Percentiles rank a stretch among this genome's conserved stretches.
phyloP scores from a whole-genome alignment of 2,888 invertebrate genomes.

The Mythimna loreyi region DNA sequence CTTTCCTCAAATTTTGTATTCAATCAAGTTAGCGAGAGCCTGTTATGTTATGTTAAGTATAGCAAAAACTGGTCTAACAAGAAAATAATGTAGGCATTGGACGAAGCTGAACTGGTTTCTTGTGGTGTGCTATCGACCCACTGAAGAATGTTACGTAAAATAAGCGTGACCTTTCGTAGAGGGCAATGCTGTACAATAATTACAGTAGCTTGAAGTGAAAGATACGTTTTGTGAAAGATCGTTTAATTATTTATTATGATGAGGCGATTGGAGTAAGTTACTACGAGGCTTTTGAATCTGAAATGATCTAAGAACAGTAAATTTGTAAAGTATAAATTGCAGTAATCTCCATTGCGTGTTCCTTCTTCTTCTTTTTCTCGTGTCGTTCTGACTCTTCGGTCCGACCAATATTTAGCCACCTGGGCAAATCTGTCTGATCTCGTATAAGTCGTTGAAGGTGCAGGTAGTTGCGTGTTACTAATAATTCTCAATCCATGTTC shows the following conservation, averaged over 20 bases:
- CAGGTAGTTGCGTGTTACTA: no score
- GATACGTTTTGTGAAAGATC: background rate
- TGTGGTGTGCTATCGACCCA: slow-evolving; percentile 15
- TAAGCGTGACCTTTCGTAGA: slow-evolving; percentile 17
- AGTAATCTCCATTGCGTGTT: background rate
- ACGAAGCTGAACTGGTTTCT: slow-evolving; percentile 16
- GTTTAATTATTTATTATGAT: background rate
- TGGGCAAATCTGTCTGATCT: no score
- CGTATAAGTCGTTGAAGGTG: no score
- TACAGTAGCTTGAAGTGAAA: background rate
- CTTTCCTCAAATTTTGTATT: background rate
- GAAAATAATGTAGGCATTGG: background rate
- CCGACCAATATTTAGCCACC: no score
- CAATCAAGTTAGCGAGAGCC: background rate
- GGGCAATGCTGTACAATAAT: background rate
- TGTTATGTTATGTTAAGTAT: background rate
- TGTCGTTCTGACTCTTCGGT: no score
- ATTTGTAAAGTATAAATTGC: background rate
- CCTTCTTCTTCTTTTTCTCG: no score
- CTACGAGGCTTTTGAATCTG: no score
- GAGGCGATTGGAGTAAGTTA: background rate
- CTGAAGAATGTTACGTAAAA: slow-evolving; percentile 9
- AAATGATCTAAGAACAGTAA: background rate
- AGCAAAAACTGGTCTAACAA: slow-evolving; percentile 11
- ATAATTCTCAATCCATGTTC: background rate